Percentiles rank a stretch among this genome's conserved stretches.
phyloP scores from a whole-genome alignment of 1,140 invertebrate genomes.

The Ditylenchus dipsaci region DNA sequence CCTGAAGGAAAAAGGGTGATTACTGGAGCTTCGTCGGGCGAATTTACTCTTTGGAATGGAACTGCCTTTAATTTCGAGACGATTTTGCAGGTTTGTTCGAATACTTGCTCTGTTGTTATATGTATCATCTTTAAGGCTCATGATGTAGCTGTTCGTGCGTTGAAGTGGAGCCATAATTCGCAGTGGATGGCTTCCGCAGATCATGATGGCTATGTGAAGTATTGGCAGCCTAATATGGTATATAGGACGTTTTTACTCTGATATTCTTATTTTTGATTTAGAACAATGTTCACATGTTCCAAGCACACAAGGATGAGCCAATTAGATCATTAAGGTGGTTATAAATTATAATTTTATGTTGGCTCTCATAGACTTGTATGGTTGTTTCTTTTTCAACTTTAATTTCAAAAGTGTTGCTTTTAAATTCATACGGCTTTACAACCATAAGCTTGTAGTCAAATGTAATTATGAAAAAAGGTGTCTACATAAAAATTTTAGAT shows the following conservation, averaged over 20 bases:
- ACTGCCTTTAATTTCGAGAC: constrained; percentile 99
- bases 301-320: constrained; percentile 94
- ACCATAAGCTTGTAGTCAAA: too few species aligned
- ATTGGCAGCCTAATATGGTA: constrained; percentile 99
- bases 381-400: too few species aligned
- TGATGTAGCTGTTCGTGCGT: constrained; percentile 89
- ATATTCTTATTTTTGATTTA: too few species aligned
- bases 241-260: too few species aligned
- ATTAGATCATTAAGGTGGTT: constrained; percentile 87
- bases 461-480: too few species aligned
- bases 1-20: constrained; percentile 93
- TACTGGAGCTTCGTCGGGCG: constrained; percentile 95
- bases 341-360: neutral
- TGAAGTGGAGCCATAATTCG: constrained; percentile 99
- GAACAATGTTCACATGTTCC: constrained; percentile 99
- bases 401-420: too few species aligned
- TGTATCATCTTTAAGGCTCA: constrained; percentile 79
- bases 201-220: constrained; percentile 96
- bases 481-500: too few species aligned
- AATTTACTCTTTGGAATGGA: constrained; percentile 99
- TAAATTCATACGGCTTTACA: too few species aligned
- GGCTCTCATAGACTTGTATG: too few species aligned
- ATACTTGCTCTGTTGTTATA: constrained; percentile 20
- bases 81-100: constrained; percentile 78
- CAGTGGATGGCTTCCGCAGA: constrained; percentile 99